Base-by-base conservation (phyloP, 2,113 vertebrate species). In the Hypanus sabinus region DNA sequence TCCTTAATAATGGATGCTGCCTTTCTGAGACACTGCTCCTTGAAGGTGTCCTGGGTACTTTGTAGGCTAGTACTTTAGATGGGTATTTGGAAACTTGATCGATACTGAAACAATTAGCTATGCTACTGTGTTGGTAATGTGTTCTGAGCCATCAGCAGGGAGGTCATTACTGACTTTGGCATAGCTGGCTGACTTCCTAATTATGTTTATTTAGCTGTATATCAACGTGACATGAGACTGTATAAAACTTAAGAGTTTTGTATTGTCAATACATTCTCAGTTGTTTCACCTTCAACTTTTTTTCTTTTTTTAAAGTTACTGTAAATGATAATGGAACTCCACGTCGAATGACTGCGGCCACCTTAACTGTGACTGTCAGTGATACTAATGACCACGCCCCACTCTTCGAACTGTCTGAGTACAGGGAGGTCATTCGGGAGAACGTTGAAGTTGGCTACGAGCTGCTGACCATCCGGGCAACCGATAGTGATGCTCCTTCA, bases 321-420 rank as follows among this genome's bases (percentile, higher is more conserved):
- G 98, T 97, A 0, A 96, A 95, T 0, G 98, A 99, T 94, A 96
- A 97, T 0, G 98, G 98, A 46, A 95, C 95, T 0, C 98, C 98
- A 0, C 96, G 95, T 88, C 97, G 97, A 94, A 96, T 97, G 0
- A 97, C 97, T 93, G 97, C 96, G 36, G 97, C 97, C 16, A 98
- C 97, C 94, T 96, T 99, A 94, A 99, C 98, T 0, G 97, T 99
- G 94, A 99, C 98, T 0, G 98, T 99, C 81, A 98, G 98, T 1
- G 99, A 99, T 96, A 98, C 98, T 92, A 99, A 99, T 0, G 98
- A 99, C 95, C 98, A 99, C 14, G 95, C 95, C 0, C 98, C 98
- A 0, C 97, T 97, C 65, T 99, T 99, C 46, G 99, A 99, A 95
- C 98, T 98, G 95, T 97, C 96, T 0, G 98, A 98, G 94, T 99